Evolutionary conservation across 2,113 vertebrate genomes (phyloP), one percentile per base, ranked within the genome.

Genomic region (Columba janthina): DNA sequence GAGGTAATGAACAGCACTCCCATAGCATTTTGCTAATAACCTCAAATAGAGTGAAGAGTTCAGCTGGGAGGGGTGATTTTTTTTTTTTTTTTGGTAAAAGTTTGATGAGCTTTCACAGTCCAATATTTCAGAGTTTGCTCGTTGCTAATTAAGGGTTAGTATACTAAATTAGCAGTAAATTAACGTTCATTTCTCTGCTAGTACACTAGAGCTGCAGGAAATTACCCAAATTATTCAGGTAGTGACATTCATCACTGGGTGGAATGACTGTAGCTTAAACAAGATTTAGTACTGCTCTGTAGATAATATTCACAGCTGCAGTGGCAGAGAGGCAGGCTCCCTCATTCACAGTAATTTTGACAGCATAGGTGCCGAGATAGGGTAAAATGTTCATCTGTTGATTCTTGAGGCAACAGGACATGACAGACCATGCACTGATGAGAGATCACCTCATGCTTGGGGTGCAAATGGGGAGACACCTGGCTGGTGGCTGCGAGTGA

Each of bases 91-190:
- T 94, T 85, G 6, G 51, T 96, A 93, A 93, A 96, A 97, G 18
- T 95, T 96, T 96, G 86, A 96, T 97, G 94, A 97, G 96, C 84
- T 97, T 98, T 97, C 94, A 97, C 74, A 93, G 97, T 96, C 76
- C 86, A 67, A 66, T 94, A 65, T 96, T 97, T 97, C 80, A 95
- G 82, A 94, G 77, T 85, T 93, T 93, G 71, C 42, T 95, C 71
- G 3, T 94, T 97, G 84, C 94, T 97, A 97, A 98, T 98, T 98
- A 97, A 96, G 76, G 95, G 94, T 97, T 94, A 97, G 95, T 92
- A 93, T 92, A 96, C 84, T 97, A 97, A 97, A 97, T 98, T 98
- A 98, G 83, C 90, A 97, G 95, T 96, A 97, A 98, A 98, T 98
- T 98, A 97, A 96, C 94, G 91, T 94, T 96, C 83, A 96, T 97